phyloP scores from a whole-genome alignment of 2,797 vertebrate genomes.

The Nyctibius grandis region DNA sequence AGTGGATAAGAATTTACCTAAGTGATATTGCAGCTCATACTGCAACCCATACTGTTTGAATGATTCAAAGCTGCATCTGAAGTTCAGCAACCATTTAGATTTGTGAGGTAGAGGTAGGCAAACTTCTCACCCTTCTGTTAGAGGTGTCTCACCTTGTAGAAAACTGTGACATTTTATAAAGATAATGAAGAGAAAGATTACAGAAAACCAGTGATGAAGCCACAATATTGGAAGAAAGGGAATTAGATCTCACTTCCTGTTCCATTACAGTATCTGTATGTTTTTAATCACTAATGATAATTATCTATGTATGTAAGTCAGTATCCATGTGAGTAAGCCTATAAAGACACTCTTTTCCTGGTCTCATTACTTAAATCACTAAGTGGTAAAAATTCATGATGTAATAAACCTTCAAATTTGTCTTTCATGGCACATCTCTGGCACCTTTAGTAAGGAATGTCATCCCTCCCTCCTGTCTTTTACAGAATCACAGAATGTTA shows the following conservation, averaged over 20 bases:
- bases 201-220: background rate
- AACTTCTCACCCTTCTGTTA: background rate
- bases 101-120: background rate
- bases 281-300: background rate
- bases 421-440: background rate
- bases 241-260: background rate
- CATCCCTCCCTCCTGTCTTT: background rate
- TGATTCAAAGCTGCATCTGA: background rate
- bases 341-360: background rate
- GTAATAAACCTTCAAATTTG: background rate
- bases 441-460: background rate
- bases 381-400: background rate
- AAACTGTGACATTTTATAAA: background rate
- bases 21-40: background rate
- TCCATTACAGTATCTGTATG: background rate
- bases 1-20: background rate
- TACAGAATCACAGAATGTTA: too few species aligned
- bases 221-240: background rate
- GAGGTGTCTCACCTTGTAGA: background rate
- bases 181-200: background rate
- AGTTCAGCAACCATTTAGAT: background rate
- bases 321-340: background rate
- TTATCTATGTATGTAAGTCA: background rate
- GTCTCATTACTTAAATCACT: background rate
- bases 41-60: background rate